Base-by-base conservation (phyloP, 2,888 invertebrate species). In the Chaetoderma sp. region DNA sequence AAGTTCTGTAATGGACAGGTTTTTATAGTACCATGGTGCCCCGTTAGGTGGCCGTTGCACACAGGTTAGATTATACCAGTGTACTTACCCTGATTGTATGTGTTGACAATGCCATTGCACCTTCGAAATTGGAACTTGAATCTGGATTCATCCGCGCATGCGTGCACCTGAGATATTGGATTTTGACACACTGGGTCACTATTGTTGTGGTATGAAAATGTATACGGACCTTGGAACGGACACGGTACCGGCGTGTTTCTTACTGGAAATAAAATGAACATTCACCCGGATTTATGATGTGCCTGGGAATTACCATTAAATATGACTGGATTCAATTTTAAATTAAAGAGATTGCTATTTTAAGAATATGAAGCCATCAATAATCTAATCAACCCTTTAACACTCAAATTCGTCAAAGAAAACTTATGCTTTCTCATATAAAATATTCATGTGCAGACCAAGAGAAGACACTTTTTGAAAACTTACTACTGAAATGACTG, bases 51-150 rank as follows among this genome's bases (percentile, higher is more conserved):
- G n/a, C n/a, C n/a, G n/a, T n/a, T n/a, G n/a, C n/a, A n/a, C n/a
- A n/a, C n/a, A n/a, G n/a, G n/a, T n/a, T 36, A 13, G n/a, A 13
- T 36, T n/a, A 36, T 13, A 36, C 21, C n/a, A 28, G 49, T 47
- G 13, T 10, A 30, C 61, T 65, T 67, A 81, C 82, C 75, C 70
- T 69, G 68, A 36, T 81, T 76, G 60, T 76, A 68, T 1, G 78
- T 78, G 50, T 78, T 74, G 1, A 73, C 73, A 32, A 77, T 67
- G 18, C 96, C 95, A 18, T 94, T 94, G 85, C 97, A 97, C 5
- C 95, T 95, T 86, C 96, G 95, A 87, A 95, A 96, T 87, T 93
- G 93, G 82, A 97, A 92, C 74, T 96, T 90, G 60, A 96, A 89
- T 74, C 94, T 90, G 72, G 94, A 95, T 82, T 95, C 94, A 86